Base-by-base conservation (phyloP, 2,797 vertebrate species). In the Sitta carolinensis region DNA sequence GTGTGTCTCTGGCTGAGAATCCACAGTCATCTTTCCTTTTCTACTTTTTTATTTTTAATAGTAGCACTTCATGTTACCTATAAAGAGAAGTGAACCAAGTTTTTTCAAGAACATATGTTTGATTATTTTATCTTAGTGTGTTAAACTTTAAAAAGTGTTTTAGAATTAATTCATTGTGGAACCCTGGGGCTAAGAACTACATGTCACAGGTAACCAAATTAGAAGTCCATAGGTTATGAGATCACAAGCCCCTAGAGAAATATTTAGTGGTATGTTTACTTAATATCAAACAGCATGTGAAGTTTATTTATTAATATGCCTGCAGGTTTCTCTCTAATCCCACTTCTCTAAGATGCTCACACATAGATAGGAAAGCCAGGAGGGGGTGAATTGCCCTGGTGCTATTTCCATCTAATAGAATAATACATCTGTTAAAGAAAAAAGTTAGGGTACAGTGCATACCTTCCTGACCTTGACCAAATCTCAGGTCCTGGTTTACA, bases 221-320 rank as follows among this genome's bases (percentile, higher is more conserved):
- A 97, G 95, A 97, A 98, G 97, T 97, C 97, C 96, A 95, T 77
- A 95, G 97, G 97, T 98, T 98, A 98, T 95, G 96, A 98, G 97
- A 98, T 96, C 97, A 97, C 93, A 96, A 83, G n/a, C 94, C 95
- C 97, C 97, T 97, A 87, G 92, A 97, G 98, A 96, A 97, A 97
- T 97, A 97, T 97, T 98, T 98, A 98, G 96, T 43, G 8, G 95
- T 97, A 96, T 98, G 97, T 98, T 98, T 98, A 98, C 97, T 98
- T 98, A 98, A 98, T 98, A 98, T 98, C 97, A 97, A 98, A 97
- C 97, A 98, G 97, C 97, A 97, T 98, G 97, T 97, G 97, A 98
- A 98, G 98, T 98, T 98, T 98, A 98, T 98, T 98, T 98, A 98
- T 98, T 98, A 98, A 98, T 98, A 97, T 97, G 97, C 98, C 97